Percentiles rank a stretch among this genome's conserved stretches.
phyloP scores from a whole-genome alignment of 2,797 vertebrate genomes.

The Poeciliopsis paucimaculata region DNA sequence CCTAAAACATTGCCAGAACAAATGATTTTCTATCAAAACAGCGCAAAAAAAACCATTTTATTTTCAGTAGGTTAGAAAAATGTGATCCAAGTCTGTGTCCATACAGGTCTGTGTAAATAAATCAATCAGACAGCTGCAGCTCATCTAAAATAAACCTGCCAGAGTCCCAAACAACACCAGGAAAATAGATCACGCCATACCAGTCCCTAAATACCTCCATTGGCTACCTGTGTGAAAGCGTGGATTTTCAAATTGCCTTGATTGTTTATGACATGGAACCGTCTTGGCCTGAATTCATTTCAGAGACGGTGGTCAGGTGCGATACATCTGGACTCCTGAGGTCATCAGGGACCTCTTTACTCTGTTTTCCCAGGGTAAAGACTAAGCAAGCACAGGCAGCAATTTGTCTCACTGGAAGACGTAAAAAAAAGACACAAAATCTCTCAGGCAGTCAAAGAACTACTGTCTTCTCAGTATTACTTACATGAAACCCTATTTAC shows the following conservation, averaged over 20 bases:
- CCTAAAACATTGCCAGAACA: neutral
- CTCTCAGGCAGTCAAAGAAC: neutral
- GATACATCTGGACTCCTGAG: neutral
- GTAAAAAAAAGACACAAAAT: neutral
- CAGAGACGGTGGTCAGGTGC: neutral
- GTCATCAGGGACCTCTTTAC: neutral
- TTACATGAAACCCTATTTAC: neutral
- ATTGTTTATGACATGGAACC: neutral
- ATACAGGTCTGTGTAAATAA: neutral
- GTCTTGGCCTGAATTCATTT: neutral
- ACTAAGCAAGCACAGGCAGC: neutral
- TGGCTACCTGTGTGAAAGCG: neutral
- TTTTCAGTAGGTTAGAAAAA: neutral
- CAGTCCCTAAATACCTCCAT: neutral
- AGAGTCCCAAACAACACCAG: neutral
- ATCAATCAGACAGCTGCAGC: neutral
- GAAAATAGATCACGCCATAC: neutral
- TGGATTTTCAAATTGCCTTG: neutral
- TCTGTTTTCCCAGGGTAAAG: neutral
- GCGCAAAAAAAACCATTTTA: neutral
- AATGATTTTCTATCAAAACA: neutral
- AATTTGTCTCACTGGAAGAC: neutral
- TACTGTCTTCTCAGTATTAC: neutral
- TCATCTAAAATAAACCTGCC: neutral
- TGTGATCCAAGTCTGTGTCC: neutral